phyloP scores from a whole-genome alignment of 2,113 vertebrate genomes.

The Agapornis roseicollis region DNA sequence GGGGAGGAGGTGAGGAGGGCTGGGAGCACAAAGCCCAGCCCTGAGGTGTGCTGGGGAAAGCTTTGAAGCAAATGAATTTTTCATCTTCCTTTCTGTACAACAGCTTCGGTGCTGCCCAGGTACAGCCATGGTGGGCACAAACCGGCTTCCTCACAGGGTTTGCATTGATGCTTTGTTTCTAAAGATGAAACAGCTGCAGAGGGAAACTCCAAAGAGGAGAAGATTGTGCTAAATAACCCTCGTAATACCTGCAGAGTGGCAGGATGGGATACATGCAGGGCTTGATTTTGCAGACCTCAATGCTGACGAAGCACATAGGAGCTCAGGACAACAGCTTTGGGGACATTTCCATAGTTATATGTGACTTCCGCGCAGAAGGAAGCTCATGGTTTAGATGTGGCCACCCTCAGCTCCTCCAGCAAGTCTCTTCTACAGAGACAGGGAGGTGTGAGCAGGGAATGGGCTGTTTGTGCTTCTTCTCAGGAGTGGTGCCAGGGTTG shows the following conservation, averaged over 20 bases:
- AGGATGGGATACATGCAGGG: background rate
- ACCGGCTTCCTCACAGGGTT: background rate
- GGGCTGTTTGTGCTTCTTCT: background rate
- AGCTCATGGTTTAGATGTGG: background rate
- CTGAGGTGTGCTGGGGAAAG: background rate
- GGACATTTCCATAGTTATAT: background rate
- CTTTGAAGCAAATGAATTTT: background rate
- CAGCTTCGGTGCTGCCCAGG: background rate
- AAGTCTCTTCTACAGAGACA: background rate
- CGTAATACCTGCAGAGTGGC: accelerated
- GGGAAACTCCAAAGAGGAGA: background rate
- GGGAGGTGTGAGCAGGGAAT: background rate
- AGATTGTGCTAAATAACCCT: background rate
- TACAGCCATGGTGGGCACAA: background rate
- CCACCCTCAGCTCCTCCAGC: background rate
- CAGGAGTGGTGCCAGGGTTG: background rate
- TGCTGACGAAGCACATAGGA: background rate
- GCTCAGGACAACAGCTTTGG: background rate
- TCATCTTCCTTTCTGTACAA: background rate
- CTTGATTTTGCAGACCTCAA: background rate
- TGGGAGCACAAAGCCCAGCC: background rate
- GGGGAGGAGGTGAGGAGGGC: background rate
- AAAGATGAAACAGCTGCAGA: background rate
- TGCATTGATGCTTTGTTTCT: background rate
- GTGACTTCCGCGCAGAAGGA: background rate